Percentiles rank a stretch among this genome's conserved stretches.
phyloP scores from a whole-genome alignment of 2,888 invertebrate genomes.

The Diogma glabrata region DNA sequence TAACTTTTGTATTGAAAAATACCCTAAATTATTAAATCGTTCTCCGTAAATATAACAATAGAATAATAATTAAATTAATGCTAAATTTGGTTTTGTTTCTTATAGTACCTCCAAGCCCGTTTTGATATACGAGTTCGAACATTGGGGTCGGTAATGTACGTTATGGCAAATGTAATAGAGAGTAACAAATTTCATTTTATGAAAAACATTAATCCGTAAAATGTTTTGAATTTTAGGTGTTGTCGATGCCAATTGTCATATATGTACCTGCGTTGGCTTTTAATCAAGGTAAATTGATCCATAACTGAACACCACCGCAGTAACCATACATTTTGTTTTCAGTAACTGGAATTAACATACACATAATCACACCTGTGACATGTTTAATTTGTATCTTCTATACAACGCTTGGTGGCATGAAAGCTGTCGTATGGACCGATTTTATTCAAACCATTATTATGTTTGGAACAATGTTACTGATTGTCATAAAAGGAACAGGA shows the following conservation, averaged over 20 bases:
- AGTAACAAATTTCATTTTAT: too few relatives aligned
- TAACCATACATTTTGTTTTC: not conserved
- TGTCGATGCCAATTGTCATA: constrained; percentile 38
- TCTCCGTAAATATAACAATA: too few relatives aligned
- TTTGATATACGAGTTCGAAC: constrained; percentile 27
- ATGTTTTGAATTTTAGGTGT: too few relatives aligned
- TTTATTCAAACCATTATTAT: constrained; percentile 66
- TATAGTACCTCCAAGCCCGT: not conserved
- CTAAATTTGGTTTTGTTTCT: too few relatives aligned
- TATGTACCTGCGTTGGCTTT: constrained; percentile 69
- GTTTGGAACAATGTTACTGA: constrained; percentile 60
- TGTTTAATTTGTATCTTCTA: constrained; percentile 76
- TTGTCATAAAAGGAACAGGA: constrained; percentile 60
- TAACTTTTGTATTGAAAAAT: too few relatives aligned
- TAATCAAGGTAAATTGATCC: constrained; percentile 42
- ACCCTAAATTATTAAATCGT: too few relatives aligned
- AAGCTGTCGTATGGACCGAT: constrained; percentile 75
- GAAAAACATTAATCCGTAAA: too few relatives aligned
- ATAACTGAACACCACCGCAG: not conserved
- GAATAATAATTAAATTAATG: too few relatives aligned
- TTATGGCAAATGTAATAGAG: too few relatives aligned
- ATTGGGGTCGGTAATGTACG: not conserved
- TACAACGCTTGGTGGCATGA: constrained; percentile 74
- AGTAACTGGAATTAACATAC: constrained; percentile 57
- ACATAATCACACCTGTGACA: constrained; percentile 69